These are phyloP conservation scores for Pseudopodoces humilis DNA, from an alignment of 2,113 vertebrate genomes.

Conservation along the genomic window DNA sequence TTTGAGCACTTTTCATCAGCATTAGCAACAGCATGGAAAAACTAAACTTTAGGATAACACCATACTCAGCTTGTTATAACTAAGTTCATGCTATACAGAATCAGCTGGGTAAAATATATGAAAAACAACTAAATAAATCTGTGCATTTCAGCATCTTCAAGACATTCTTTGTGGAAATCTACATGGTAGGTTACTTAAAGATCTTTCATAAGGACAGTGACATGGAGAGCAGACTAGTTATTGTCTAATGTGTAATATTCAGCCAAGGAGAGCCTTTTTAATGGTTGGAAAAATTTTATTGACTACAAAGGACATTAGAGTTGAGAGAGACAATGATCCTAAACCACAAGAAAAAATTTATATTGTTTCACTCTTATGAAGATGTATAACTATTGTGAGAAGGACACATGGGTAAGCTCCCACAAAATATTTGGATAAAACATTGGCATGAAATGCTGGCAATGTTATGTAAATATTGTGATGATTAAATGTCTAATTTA, in stretches of 20 bases:
- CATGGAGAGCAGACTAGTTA: neutral
- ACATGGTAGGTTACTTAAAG: neutral
- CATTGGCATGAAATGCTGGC: neutral
- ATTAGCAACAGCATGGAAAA: neutral
- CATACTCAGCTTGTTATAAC: neutral
- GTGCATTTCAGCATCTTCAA: neutral
- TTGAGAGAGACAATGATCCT: slow-evolving; percentile 38
- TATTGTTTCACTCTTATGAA: neutral
- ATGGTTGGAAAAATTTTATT: slow-evolving; percentile 31
- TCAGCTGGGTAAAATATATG: neutral
- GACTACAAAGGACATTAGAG: slow-evolving; percentile 38
- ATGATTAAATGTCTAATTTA: slow-evolving; percentile 29
- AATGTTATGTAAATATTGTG: slow-evolving; percentile 17
- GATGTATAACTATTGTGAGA: neutral
- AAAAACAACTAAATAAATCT: neutral
- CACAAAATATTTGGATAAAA: slow-evolving; percentile 12
- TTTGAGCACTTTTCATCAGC: neutral
- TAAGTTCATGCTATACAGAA: neutral
- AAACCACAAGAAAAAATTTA: neutral
- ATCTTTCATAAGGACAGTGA: neutral
- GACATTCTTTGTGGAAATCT: neutral
- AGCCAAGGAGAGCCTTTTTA: slow-evolving; percentile 49
- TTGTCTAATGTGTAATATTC: neutral
- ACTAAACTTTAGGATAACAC: neutral
- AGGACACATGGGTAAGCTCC: neutral